phyloP scores from a whole-genome alignment of 2,113 vertebrate species.

The Triplophysa dalaica region DNA sequence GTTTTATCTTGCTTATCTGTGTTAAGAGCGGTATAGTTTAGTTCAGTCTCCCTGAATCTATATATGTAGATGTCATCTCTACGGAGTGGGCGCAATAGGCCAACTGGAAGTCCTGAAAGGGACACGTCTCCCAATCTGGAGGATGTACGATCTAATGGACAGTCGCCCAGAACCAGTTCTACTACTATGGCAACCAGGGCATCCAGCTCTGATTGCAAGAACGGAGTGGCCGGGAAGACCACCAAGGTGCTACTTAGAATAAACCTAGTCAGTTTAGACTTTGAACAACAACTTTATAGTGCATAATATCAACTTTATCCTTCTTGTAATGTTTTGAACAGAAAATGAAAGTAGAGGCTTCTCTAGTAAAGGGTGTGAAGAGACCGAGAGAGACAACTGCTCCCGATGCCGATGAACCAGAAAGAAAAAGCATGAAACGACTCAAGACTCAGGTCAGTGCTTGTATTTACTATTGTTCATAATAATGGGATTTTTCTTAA shows the following conservation, averaged over 20 bases:
- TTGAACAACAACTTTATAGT: not conserved
- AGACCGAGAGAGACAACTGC: slow-evolving; percentile 85
- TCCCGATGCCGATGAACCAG: slow-evolving; percentile 83
- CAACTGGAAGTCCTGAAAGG: slow-evolving; percentile 86
- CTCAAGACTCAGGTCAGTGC: slow-evolving; percentile 87
- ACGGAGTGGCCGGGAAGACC: slow-evolving; percentile 83
- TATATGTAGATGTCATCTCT: slow-evolving; percentile 86
- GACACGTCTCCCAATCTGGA: slow-evolving; percentile 83
- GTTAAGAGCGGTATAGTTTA: not conserved
- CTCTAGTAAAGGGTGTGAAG: slow-evolving; percentile 88
- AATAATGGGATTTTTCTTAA: too few relatives aligned
- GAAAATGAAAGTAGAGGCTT: slow-evolving; percentile 82
- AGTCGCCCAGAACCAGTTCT: slow-evolving; percentile 76
- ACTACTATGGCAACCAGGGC: slow-evolving; percentile 80
- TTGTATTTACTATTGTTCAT: not conserved
- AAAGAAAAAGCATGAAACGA: slow-evolving; percentile 85
- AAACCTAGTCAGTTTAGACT: not conserved
- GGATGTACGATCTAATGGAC: slow-evolving; percentile 86
- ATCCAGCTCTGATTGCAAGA: slow-evolving; percentile 89
- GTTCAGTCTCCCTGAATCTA: not conserved
- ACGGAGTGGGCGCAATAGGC: slow-evolving; percentile 94
- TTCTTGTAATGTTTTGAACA: slow-evolving; percentile 11
- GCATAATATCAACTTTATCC: not conserved
- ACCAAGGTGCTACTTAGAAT: slow-evolving; percentile 77
- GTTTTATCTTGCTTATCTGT: not conserved